Evolutionary conservation across 2,113 vertebrate species (phyloP).

Genomic region (Ceyx melanurus): DNA sequence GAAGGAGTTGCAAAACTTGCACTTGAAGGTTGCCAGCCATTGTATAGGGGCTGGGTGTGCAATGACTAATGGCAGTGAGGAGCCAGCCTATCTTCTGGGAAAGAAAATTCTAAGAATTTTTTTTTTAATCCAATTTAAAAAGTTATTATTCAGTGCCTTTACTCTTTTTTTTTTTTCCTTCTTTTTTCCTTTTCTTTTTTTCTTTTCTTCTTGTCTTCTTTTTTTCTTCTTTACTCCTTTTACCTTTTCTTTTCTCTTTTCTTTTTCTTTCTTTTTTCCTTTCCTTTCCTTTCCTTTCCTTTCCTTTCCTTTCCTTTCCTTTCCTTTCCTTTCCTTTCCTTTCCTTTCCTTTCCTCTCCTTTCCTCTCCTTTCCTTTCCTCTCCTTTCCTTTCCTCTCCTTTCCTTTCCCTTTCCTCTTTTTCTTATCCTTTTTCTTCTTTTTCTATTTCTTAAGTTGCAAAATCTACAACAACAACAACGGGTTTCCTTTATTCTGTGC

Average conservation of each 20-base stretch:
- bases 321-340: no score
- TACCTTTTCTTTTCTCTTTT: no score
- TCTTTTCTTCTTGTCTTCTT: no score
- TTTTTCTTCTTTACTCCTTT: no score
- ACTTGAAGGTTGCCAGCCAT: conserved; percentile 2
- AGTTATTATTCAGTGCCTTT: neutral
- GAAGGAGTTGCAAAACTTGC: conserved; percentile 26
- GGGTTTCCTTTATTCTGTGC: neutral
- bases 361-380: no score
- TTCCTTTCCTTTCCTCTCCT: neutral
- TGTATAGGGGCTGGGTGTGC: neutral
- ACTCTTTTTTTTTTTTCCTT: no score
- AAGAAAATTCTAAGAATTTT: conserved; percentile 27
- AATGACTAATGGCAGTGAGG: neutral
- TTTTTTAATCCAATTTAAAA: neutral
- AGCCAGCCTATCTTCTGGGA: conserved; percentile 26
- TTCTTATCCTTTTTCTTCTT: neutral
- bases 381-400: no score
- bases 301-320: no score
- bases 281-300: no score
- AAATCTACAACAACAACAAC: conserved; percentile 3
- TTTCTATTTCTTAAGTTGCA: neutral
- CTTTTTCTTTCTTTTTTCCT: no score
- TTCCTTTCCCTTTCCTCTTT: no score
- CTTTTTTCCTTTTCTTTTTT: no score